phyloP scores from a whole-genome alignment of 2,888 invertebrate genomes.

The Acanthosepion lycidas region DNA sequence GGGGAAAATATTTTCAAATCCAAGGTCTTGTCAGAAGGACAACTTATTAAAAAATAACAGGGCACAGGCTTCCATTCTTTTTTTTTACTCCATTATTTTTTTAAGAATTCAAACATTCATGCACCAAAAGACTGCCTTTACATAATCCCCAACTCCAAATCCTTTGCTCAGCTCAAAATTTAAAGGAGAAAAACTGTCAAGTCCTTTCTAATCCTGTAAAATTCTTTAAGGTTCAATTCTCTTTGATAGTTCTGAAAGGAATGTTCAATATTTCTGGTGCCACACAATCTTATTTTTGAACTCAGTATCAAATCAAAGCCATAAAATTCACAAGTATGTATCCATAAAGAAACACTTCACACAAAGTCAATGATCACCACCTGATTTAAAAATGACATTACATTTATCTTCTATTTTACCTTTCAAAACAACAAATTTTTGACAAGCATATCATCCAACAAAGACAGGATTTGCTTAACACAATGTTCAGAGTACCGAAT shows the following conservation, averaged over 20 bases:
- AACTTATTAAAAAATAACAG: too few species aligned
- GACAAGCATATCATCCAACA: too few species aligned
- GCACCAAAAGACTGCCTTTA: neutral
- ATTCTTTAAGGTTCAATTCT: neutral
- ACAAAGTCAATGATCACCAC: neutral
- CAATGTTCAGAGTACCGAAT: too few species aligned
- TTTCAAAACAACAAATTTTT: too few species aligned
- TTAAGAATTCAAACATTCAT: neutral
- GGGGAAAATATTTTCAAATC: too few species aligned
- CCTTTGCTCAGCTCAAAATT: neutral
- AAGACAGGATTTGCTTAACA: too few species aligned
- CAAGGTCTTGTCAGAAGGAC: too few species aligned
- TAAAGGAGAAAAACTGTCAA: neutral
- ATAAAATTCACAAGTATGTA: neutral
- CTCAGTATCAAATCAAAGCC: neutral
- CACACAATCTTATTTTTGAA: neutral
- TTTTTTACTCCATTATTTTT: too few species aligned
- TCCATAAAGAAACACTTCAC: neutral
- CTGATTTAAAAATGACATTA: neutral
- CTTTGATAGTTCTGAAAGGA: neutral
- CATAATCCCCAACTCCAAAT: neutral
- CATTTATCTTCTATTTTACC: too few species aligned
- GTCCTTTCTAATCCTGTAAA: neutral
- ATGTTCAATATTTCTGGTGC: neutral
- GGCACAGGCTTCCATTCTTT: too few species aligned